Conservation (phyloP, 2,888 invertebrate genomes). For the Idaea straminata region DNA sequence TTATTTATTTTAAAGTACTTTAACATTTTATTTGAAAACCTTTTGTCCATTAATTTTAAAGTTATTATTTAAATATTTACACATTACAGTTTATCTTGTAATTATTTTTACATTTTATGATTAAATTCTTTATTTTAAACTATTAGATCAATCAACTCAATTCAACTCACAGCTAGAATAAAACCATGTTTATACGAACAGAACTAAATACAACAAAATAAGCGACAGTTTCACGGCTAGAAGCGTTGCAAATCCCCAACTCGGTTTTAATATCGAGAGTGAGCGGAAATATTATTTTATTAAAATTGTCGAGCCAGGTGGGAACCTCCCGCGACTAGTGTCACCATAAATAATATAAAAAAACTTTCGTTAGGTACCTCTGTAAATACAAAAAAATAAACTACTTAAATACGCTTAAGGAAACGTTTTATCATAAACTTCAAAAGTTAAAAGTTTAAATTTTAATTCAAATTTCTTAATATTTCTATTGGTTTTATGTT, state of each 20-base stretch:
- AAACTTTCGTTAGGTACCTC: background rate
- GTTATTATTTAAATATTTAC: too few relatives aligned
- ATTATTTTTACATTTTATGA: too few relatives aligned
- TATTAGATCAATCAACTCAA: too few relatives aligned
- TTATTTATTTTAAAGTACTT: background rate
- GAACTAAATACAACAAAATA: conserved; percentile 1
- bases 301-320: conserved; percentile 36
- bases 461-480: too few relatives aligned
- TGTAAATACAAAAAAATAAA: background rate
- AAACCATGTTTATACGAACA: conserved; percentile 1
- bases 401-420: too few relatives aligned
- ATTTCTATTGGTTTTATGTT: too few relatives aligned
- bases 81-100: too few relatives aligned
- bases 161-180: background rate
- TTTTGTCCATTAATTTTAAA: background rate
- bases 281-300: conserved; percentile 34
- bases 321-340: conserved; percentile 22
- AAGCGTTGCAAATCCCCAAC: background rate
- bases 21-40: background rate
- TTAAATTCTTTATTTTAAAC: too few relatives aligned
- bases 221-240: background rate
- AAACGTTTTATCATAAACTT: too few relatives aligned
- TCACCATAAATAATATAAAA: background rate
- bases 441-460: too few relatives aligned
- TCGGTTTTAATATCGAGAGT: conserved; percentile 28